Conservation (phyloP, 2,797 vertebrate species). For the Bovichtus diacanthus region DNA sequence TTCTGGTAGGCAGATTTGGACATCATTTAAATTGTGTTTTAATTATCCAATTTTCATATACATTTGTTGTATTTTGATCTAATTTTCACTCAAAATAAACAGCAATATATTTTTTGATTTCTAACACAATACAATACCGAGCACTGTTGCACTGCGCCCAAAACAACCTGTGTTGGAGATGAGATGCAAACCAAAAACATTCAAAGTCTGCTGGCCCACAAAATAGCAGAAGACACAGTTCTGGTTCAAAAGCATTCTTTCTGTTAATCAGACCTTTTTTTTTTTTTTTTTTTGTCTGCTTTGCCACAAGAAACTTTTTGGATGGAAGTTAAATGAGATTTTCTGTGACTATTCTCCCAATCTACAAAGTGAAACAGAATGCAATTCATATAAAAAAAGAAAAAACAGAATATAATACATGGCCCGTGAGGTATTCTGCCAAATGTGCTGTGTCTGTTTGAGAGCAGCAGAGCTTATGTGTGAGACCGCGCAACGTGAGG, state of each 20-base stretch:
- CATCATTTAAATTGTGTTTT: too few relatives aligned
- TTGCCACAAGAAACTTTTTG: background rate
- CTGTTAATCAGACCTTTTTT: background rate
- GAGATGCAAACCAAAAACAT: background rate
- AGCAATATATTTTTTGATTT: background rate
- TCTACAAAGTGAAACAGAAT: background rate
- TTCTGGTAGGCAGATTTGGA: too few relatives aligned
- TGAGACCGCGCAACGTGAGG: slow-evolving; percentile 18
- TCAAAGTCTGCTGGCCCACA: background rate
- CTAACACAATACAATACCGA: too few relatives aligned
- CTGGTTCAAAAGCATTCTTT: background rate
- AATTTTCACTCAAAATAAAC: background rate
- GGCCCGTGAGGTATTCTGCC: background rate
- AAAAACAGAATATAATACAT: background rate
- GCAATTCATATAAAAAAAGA: background rate
- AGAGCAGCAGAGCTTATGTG: slow-evolving; percentile 2
- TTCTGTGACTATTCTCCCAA: background rate
- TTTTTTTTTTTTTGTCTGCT: background rate
- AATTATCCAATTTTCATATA: too few relatives aligned
- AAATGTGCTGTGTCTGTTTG: background rate
- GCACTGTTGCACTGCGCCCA: background rate
- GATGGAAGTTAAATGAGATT: background rate
- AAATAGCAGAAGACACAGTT: background rate
- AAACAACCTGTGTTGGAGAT: background rate
- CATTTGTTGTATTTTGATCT: background rate